phyloP scores from a whole-genome alignment of 2,113 vertebrate species.

The Dolichotis patagonum region DNA sequence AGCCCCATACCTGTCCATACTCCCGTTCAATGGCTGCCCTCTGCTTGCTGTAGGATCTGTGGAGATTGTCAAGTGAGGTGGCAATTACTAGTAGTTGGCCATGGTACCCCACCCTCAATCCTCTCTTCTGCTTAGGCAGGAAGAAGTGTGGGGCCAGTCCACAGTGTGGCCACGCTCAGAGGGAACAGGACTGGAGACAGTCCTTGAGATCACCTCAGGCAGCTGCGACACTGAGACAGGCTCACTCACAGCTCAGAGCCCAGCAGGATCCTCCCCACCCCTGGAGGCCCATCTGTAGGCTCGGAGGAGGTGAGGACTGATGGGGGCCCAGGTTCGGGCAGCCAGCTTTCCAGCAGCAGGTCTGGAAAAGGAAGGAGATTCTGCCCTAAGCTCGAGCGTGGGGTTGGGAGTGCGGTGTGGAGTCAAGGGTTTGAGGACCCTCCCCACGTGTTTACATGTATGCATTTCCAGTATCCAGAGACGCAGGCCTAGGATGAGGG shows the following conservation, averaged over 20 bases:
- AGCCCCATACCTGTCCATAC: slow-evolving; percentile 91
- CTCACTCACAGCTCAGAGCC: slow-evolving; percentile 40
- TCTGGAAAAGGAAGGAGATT: slow-evolving; percentile 36
- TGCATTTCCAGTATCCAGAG: background rate
- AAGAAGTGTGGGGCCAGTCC: slow-evolving; percentile 11
- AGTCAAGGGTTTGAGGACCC: background rate
- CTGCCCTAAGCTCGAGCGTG: background rate
- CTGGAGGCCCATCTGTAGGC: slow-evolving; percentile 22
- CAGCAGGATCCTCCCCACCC: slow-evolving; percentile 54
- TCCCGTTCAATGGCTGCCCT: slow-evolving; percentile 93
- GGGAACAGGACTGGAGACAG: background rate
- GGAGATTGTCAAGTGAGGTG: background rate
- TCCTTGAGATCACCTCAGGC: slow-evolving; percentile 75
- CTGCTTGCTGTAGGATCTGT: slow-evolving; percentile 95
- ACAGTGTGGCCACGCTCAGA: background rate
- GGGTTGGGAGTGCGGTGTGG: background rate
- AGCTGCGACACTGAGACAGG: slow-evolving; percentile 28
- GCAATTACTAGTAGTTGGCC: background rate
- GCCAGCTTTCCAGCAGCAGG: slow-evolving; percentile 65
- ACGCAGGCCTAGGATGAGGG: slow-evolving; percentile 24
- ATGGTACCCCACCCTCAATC: slow-evolving; percentile 3
- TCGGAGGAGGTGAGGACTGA: background rate
- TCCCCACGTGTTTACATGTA: background rate
- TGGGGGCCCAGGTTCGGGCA: background rate
- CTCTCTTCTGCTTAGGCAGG: slow-evolving; percentile 32